Percentiles rank a stretch among this genome's conserved stretches.
These are phyloP conservation scores for Drosophila littoralis DNA, from an alignment of 1,140 invertebrate species.

Conservation along the genomic window DNA sequence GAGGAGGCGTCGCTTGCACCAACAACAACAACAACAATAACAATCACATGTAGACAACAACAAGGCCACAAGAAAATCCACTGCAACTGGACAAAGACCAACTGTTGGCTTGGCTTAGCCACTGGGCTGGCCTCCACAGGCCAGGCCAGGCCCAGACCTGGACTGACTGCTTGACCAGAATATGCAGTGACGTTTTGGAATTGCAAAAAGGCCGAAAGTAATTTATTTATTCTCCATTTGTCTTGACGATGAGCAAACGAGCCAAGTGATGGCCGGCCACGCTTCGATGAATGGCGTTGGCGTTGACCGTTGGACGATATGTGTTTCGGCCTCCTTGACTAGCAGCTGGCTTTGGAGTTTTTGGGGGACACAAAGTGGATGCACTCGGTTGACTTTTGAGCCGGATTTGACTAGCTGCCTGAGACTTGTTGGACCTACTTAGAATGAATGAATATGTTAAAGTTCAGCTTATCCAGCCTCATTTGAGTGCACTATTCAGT, in stretches of 20 bases:
- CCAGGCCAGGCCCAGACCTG: slow-evolving; percentile 4
- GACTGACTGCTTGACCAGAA: slow-evolving; percentile 51
- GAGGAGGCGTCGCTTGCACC: slow-evolving; percentile 63
- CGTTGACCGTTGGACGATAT: slow-evolving; percentile 14
- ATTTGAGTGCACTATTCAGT: background rate
- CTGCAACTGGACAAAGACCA: slow-evolving; percentile 66
- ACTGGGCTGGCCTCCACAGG: background rate
- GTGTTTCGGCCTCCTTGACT: slow-evolving; percentile 6
- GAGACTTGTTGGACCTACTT: slow-evolving; percentile 10
- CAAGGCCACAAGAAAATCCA: slow-evolving; percentile 55
- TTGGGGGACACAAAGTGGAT: slow-evolving; percentile 3
- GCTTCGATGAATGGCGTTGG: slow-evolving; percentile 77
- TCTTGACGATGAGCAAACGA: slow-evolving; percentile 82
- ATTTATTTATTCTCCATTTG: slow-evolving; percentile 83
- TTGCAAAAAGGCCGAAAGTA: slow-evolving; percentile 81
- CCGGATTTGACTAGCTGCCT: slow-evolving; percentile 8
- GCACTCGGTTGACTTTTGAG: slow-evolving; percentile 17
- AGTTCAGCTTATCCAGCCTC: background rate
- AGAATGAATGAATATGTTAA: slow-evolving; percentile 21
- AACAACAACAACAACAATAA: slow-evolving; percentile 46
- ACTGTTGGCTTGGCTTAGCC: slow-evolving; percentile 42
- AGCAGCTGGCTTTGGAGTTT: background rate
- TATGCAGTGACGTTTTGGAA: slow-evolving; percentile 70
- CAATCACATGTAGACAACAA: slow-evolving; percentile 37
- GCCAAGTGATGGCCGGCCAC: slow-evolving; percentile 74